phyloP scores from a whole-genome alignment of 2,113 vertebrate species.

The Copsychus sechellarum region DNA sequence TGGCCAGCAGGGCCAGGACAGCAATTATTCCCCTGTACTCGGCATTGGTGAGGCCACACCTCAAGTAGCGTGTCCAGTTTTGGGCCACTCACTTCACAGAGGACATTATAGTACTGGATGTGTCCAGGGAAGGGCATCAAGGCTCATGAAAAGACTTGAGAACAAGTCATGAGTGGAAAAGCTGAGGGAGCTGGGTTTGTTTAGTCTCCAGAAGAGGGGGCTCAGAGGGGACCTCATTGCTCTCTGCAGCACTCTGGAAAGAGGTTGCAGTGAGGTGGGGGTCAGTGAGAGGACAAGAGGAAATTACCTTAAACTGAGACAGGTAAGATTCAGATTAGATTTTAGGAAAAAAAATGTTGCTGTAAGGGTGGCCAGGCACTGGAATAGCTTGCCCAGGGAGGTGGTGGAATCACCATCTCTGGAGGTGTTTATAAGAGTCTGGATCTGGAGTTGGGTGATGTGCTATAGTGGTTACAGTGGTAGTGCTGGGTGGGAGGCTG shows the following conservation, averaged over 20 bases:
- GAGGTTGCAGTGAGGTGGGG: neutral
- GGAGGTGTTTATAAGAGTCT: neutral
- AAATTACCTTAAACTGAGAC: neutral
- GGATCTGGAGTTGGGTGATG: neutral
- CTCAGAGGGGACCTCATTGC: fast-evolving
- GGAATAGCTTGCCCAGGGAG: neutral
- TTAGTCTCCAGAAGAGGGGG: neutral
- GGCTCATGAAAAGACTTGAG: neutral
- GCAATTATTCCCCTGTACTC: fast-evolving
- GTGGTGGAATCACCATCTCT: neutral
- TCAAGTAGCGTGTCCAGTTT: neutral
- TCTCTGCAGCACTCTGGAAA: neutral
- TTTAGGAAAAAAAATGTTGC: neutral
- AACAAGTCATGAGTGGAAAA: neutral
- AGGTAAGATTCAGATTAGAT: neutral
- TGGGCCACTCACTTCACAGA: neutral
- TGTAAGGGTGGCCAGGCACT: neutral
- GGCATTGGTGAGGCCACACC: neutral
- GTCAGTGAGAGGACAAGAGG: neutral
- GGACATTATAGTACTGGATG: neutral
- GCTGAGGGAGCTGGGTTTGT: neutral
- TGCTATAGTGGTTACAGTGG: neutral
- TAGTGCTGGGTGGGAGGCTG: neutral
- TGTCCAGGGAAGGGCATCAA: neutral
- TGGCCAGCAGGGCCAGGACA: neutral